phyloP scores from a whole-genome alignment of 2,113 vertebrate genomes.

The Chunga burmeisteri region DNA sequence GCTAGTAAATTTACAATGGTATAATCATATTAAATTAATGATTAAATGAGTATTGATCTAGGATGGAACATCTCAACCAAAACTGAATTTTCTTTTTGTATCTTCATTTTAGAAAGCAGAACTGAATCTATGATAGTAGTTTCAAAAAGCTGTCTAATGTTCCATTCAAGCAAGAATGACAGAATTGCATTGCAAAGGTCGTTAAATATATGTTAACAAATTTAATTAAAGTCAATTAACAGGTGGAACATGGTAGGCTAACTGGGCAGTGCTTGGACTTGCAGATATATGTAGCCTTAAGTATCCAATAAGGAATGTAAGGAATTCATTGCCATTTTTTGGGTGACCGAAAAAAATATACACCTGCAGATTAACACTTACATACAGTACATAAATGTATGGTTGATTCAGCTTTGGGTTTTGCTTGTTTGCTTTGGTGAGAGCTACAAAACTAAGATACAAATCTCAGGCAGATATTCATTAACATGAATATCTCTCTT shows the following conservation, averaged over 20 bases:
- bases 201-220: not conserved
- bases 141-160: not conserved
- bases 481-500: not conserved
- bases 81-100: not conserved
- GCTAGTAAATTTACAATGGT: not conserved
- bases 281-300: not conserved
- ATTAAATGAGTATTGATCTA: not conserved
- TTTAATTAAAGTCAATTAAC: not conserved
- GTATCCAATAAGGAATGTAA: not conserved
- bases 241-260: not conserved
- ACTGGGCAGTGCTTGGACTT: not conserved
- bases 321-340: not conserved
- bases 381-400: not conserved
- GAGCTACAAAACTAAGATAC: not conserved
- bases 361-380: not conserved
- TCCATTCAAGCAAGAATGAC: not conserved
- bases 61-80: not conserved
- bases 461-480: not conserved
- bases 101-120: not conserved
- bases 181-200: not conserved
- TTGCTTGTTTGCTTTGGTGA: not conserved
- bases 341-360: not conserved
- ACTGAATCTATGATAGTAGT: rapidly evolving
- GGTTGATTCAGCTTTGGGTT: not conserved
- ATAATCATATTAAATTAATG: not conserved